Evolutionary conservation across 1,140 invertebrate species (phyloP).

Genomic region (Laupala kohalensis): DNA sequence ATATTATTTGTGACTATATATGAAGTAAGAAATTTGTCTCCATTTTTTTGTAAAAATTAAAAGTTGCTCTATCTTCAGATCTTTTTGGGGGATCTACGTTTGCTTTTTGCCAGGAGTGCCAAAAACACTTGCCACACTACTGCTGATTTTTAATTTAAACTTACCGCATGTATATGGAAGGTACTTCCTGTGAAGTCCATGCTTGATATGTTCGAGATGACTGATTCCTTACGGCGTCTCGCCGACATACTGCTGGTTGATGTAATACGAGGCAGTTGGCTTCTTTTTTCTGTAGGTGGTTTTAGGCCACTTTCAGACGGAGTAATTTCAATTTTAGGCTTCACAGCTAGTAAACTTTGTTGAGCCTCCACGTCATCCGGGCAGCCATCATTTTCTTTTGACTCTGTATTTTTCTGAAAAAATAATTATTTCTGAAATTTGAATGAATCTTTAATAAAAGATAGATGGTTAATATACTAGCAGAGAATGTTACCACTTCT

Average conservation of each 20-base stretch:
- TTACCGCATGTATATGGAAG: constrained; percentile 46
- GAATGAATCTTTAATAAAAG: not conserved
- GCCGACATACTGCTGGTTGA: constrained; percentile 4
- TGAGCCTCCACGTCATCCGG: not conserved
- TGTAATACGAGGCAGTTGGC: not conserved
- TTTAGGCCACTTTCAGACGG: not conserved
- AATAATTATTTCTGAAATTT: not conserved
- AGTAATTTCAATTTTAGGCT: not conserved
- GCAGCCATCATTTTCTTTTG: not conserved
- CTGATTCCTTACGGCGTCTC: constrained; percentile 36
- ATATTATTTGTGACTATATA: no score
- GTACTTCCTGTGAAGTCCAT: constrained; percentile 57
- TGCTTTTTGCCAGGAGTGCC: no score
- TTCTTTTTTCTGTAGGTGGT: not conserved
- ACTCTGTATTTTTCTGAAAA: not conserved
- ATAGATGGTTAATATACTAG: not conserved
- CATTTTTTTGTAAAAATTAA: no score
- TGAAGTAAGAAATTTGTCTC: no score
- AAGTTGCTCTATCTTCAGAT: no score
- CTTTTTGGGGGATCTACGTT: no score
- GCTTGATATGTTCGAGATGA: constrained; percentile 52
- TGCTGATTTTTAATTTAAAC: no score
- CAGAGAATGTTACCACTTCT: constrained; percentile 17
- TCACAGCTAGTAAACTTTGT: not conserved
- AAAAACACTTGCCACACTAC: no score